Base-by-base conservation (phyloP, 1,140 invertebrate genomes). In the Notospermus geniculatus region DNA sequence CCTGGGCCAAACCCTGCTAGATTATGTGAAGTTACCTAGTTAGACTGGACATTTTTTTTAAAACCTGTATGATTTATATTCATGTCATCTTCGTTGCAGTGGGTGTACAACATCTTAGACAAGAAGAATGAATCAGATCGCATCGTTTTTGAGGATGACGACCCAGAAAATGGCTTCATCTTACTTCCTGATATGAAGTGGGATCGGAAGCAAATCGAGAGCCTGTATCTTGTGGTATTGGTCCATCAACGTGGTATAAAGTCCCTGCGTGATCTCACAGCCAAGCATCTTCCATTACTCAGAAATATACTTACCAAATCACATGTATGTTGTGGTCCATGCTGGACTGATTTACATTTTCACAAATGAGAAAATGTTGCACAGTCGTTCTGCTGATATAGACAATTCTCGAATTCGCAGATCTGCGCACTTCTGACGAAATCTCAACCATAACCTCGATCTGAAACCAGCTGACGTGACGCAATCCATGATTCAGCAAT, bases 51-150 rank as follows among this genome's bases (percentile, higher is more conserved):
- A 13, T 11, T 43, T 43, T 43, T n/a, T 43, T n/a, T n/a, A 13
- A 43, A 43, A 43, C n/a, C 46, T 59, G 22, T 29, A 17, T 59
- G 9, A 59, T n/a, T 30, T 46, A 25, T 28, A n/a, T 13, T 30
- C 11, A 19, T 63, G 4, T 19, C 54, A 45, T 54, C 71, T 73
- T 66, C 65, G 66, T 86, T 88, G 56, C 78, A 97, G 90, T 98
- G 95, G 96, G 89, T 99, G 0, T 91, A 93, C 75, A 98, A 99
- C 80, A 94, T 98, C 66, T 77, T 99, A 11, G 89, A 94, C 43
- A 92, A 95, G 67, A 92, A 90, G 75, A 87, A 87, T 59, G 95
- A 98, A 85, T 81, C 83, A 2, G 95, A 97, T 28, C 86, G 90
- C 67, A 89, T 98, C 53, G 83, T 97, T 4, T 90, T 85, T 75